phyloP scores from a whole-genome alignment of 2,797 vertebrate genomes.

The Hydrophis major region DNA sequence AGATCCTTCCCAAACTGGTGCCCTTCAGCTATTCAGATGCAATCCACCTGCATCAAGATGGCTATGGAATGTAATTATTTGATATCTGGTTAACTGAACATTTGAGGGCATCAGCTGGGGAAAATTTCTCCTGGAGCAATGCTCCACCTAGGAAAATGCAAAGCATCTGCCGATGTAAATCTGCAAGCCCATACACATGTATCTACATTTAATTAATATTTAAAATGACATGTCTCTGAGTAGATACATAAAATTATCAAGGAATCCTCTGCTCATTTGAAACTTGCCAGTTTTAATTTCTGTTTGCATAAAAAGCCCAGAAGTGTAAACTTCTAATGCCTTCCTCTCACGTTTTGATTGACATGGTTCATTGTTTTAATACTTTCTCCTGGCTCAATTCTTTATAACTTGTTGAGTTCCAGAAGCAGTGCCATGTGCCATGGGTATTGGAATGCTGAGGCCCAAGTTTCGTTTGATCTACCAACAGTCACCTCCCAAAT shows the following conservation, averaged over 20 bases:
- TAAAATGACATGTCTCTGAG: neutral
- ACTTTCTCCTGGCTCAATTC: neutral
- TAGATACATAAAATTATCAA: neutral
- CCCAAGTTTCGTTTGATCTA: neutral
- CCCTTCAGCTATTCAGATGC: neutral
- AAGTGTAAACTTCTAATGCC: neutral
- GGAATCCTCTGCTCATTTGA: neutral
- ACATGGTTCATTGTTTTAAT: neutral
- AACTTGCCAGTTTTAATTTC: neutral
- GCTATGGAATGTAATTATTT: neutral
- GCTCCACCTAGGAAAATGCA: neutral
- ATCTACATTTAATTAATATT: neutral
- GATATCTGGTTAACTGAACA: neutral
- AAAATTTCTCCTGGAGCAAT: neutral
- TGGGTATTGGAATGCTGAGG: neutral
- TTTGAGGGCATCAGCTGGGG: neutral
- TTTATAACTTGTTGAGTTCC: neutral
- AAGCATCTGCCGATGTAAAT: neutral
- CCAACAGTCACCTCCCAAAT: neutral
- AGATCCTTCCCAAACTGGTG: neutral
- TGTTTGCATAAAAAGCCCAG: neutral
- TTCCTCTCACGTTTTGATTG: neutral
- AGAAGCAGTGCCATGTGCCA: too few relatives aligned
- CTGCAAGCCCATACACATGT: neutral
- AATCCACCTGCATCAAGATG: neutral